Evolutionary conservation across 2,113 vertebrate species (phyloP).

Genomic region (Pholis gunnellus): DNA sequence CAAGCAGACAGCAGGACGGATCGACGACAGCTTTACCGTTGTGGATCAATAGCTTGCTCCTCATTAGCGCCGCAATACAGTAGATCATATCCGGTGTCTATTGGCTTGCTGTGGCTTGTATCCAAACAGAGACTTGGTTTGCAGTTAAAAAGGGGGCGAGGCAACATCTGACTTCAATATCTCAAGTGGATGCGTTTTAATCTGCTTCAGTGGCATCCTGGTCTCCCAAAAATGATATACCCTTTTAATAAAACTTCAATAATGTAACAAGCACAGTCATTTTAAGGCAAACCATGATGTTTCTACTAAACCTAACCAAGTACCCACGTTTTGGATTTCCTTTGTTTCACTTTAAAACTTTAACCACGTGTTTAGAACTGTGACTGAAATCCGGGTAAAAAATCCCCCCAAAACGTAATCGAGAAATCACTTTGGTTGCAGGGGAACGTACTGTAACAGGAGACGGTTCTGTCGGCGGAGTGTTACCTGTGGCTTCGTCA

Average conservation of each 20-base stretch:
- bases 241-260: background rate
- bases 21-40: slow-evolving; percentile 23
- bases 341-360: background rate
- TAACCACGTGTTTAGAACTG: background rate
- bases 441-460: background rate
- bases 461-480: background rate
- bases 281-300: background rate
- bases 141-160: slow-evolving; percentile 21
- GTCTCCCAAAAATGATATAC: background rate
- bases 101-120: background rate
- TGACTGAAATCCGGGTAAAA: background rate
- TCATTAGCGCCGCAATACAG: slow-evolving; percentile 53
- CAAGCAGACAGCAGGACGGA: slow-evolving; percentile 18
- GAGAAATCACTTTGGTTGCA: background rate
- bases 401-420: background rate
- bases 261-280: background rate
- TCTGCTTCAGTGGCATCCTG: background rate
- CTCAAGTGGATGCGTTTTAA: slow-evolving; percentile 1
- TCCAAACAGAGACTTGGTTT: slow-evolving; percentile 7
- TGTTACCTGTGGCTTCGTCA: slow-evolving; percentile 30
- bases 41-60: slow-evolving; percentile 46
- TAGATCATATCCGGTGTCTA: slow-evolving; percentile 9
- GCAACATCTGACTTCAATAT: background rate
- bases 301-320: background rate
- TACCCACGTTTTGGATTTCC: background rate